Percentiles rank a stretch among this genome's conserved stretches.
Evolutionary conservation across 2,888 invertebrate species (phyloP).

Genomic region (Hypsopygia costalis): DNA sequence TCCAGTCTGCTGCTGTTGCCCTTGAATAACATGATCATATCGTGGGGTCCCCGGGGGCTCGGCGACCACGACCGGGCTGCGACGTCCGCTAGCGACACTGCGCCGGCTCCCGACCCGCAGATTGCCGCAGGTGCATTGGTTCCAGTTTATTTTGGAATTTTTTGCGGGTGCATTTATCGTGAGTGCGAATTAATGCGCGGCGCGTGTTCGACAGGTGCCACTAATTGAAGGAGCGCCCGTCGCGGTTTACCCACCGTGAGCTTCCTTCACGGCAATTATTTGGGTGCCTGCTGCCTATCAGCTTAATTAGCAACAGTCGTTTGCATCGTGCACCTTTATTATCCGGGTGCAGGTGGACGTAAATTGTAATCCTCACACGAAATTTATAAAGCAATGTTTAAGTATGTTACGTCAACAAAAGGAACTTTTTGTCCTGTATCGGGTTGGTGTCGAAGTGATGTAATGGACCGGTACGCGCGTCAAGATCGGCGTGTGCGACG

Average conservation of each 20-base stretch:
- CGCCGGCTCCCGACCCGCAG: conserved; percentile 22
- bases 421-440: neutral
- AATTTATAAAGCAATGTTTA: no score
- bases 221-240: conserved; percentile 68
- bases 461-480: conserved; percentile 47
- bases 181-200: conserved; percentile 69
- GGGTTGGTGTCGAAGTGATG: conserved; percentile 10
- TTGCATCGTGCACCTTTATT: conserved; percentile 52
- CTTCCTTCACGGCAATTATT: conserved; percentile 74
- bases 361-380: conserved; percentile 7
- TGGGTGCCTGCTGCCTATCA: conserved; percentile 58
- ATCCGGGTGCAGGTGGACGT: conserved; percentile 43
- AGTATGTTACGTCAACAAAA: no score
- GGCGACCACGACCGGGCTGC: conserved; percentile 3
- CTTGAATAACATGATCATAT: conserved; percentile 89
- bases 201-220: conserved; percentile 72
- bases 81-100: conserved; percentile 4
- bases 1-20: conserved; percentile 92
- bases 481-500: conserved; percentile 51
- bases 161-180: conserved; percentile 63
- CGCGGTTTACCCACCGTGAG: conserved; percentile 49
- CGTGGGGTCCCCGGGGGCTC: conserved; percentile 21
- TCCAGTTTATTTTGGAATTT: conserved; percentile 70
- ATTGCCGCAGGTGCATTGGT: conserved; percentile 72
- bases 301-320: conserved; percentile 52